Percentiles rank a stretch among this genome's conserved stretches.
These are phyloP conservation scores for Drosophila kambysellisi DNA, from an alignment of 2,888 invertebrate species.

Conservation along the genomic window DNA sequence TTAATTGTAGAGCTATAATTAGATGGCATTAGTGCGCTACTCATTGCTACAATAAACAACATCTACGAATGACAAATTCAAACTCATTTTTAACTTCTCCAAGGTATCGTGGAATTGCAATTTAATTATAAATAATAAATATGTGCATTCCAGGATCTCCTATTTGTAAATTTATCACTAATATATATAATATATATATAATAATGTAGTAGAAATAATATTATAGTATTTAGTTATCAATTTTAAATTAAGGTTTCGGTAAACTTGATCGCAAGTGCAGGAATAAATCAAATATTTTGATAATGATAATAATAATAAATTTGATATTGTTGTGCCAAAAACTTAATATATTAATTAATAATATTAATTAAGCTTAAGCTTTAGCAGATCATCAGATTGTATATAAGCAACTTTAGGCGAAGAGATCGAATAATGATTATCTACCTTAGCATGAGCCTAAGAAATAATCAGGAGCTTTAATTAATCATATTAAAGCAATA, in stretches of 20 bases:
- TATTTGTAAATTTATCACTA: no score
- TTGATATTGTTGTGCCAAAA: background rate
- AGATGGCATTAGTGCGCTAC: slow-evolving; percentile 7
- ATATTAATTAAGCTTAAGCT: background rate
- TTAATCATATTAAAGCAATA: background rate
- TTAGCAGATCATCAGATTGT: background rate
- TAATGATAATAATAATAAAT: background rate
- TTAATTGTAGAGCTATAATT: slow-evolving; percentile 13
- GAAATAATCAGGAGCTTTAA: background rate
- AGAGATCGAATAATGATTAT: background rate
- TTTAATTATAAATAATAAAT: no score
- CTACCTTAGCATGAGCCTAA: background rate
- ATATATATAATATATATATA: no score
- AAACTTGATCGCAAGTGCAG: no score
- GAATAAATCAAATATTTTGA: background rate
- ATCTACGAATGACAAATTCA: slow-evolving; percentile 9
- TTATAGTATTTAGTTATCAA: no score
- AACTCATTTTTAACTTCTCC: no score
- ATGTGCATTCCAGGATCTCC: no score
- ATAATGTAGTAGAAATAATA: no score
- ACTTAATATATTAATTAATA: background rate
- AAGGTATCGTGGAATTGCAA: no score
- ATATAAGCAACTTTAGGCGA: background rate
- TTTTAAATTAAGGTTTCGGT: no score
- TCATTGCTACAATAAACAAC: slow-evolving; percentile 12